Conservation (phyloP, 2,797 vertebrate genomes). For the Paedocypris micromegethes region DNA sequence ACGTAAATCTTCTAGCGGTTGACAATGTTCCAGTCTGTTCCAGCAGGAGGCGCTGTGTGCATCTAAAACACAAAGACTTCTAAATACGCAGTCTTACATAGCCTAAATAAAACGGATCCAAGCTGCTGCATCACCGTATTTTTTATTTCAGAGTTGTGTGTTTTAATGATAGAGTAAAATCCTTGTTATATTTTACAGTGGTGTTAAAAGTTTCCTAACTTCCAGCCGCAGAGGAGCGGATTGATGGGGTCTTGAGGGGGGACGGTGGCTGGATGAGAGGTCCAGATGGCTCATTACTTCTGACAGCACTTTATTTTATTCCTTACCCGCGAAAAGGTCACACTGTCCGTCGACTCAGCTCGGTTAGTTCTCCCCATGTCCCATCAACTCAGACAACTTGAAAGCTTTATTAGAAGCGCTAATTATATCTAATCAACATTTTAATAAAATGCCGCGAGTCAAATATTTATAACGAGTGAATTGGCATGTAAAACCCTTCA, state of each 20-base stretch:
- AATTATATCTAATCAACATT: neutral
- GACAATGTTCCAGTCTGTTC: slow-evolving; percentile 29
- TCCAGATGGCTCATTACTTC: slow-evolving; percentile 55
- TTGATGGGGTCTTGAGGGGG: slow-evolving; percentile 46
- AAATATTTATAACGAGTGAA: too few relatives aligned
- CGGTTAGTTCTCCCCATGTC: slow-evolving; percentile 15
- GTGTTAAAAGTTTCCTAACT: slow-evolving; percentile 24
- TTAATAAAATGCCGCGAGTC: too few relatives aligned
- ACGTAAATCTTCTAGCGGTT: too few relatives aligned
- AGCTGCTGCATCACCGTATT: neutral
- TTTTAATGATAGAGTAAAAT: too few relatives aligned
- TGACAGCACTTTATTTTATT: slow-evolving; percentile 50
- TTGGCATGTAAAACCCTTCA: too few relatives aligned
- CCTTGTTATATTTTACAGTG: neutral
- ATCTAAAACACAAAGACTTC: slow-evolving; percentile 6
- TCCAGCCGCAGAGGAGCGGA: slow-evolving; percentile 31
- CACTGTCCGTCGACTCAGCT: slow-evolving; percentile 24
- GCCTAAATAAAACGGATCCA: neutral
- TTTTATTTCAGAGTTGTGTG: too few relatives aligned
- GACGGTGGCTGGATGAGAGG: slow-evolving; percentile 30
- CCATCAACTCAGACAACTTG: slow-evolving; percentile 11
- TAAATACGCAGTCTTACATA: neutral
- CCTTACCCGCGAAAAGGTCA: slow-evolving; percentile 46
- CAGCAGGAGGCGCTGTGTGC: slow-evolving; percentile 49
- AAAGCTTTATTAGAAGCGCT: neutral